Evolutionary conservation across 37 sponge, comb jelly and placozoan genomes (phyloP).

Genomic region (Dysidea cf. avara): DNA sequence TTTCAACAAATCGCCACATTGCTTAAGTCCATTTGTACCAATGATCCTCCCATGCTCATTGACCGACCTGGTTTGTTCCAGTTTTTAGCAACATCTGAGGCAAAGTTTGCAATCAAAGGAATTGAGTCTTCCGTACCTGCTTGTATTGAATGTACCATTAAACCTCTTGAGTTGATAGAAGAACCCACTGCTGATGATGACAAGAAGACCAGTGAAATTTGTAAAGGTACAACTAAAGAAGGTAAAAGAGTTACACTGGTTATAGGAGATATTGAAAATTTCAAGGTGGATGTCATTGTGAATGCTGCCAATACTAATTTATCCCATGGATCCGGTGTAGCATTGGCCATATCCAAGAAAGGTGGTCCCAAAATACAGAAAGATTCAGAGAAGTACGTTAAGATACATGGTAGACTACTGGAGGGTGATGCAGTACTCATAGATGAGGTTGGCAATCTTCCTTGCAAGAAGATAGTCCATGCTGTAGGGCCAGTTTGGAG

Average conservation of each 20-base stretch:
- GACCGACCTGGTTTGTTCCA: slow-evolving; percentile 31
- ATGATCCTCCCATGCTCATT: neutral
- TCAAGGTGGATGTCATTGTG: slow-evolving; percentile 65
- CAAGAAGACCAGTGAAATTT: neutral
- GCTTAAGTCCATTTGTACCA: neutral
- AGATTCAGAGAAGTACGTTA: slow-evolving; percentile 22
- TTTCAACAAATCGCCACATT: neutral
- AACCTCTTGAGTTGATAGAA: neutral
- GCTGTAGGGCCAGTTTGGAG: slow-evolving; percentile 61
- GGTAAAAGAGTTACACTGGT: slow-evolving; percentile 24
- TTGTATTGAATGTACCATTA: slow-evolving; percentile 27
- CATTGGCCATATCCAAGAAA: slow-evolving; percentile 33
- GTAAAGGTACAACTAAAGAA: slow-evolving; percentile 20
- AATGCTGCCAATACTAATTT: slow-evolving; percentile 73
- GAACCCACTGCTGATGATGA: neutral
- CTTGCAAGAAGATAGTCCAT: slow-evolving; percentile 62
- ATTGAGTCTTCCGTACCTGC: slow-evolving; percentile 17
- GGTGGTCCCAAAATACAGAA: slow-evolving; percentile 58
- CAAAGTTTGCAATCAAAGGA: slow-evolving; percentile 12
- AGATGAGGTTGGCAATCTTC: slow-evolving; percentile 32
- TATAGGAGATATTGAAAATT: slow-evolving; percentile 63
- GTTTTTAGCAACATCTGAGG: slow-evolving; percentile 8
- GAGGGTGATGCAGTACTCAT: slow-evolving; percentile 51
- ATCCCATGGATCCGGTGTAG: slow-evolving; percentile 57
- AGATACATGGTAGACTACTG: slow-evolving; percentile 22